Evolutionary conservation across 2,797 vertebrate genomes (phyloP).

Genomic region (Eulemur albifrons): DNA sequence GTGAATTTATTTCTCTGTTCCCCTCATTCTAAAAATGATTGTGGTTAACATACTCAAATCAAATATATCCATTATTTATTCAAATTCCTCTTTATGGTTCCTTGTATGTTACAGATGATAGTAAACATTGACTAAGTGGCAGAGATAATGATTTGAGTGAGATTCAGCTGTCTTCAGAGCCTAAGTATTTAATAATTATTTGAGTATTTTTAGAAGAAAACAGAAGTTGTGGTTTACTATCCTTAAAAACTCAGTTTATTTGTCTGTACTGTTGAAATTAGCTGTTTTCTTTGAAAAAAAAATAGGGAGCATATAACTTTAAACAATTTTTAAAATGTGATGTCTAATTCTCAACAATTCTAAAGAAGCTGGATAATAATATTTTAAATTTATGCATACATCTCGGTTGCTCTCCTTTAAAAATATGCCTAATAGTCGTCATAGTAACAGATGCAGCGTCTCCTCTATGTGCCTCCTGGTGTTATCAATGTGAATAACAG

Average conservation of each 20-base stretch:
- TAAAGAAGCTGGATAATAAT: background rate
- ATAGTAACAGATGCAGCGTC: constrained; percentile 45
- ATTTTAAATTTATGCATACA: constrained; percentile 38
- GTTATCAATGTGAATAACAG: constrained; percentile 32
- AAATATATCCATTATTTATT: background rate
- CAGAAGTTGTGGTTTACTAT: background rate
- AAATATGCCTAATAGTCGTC: constrained; percentile 31
- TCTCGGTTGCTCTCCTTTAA: background rate
- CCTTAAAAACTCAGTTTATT: background rate
- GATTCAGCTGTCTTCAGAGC: background rate
- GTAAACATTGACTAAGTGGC: background rate
- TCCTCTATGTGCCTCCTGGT: constrained; percentile 54
- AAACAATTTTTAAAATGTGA: background rate
- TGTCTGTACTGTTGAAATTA: background rate
- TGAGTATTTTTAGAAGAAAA: constrained; percentile 1
- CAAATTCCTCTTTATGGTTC: background rate
- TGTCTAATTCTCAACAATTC: background rate
- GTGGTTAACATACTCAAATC: background rate
- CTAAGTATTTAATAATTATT: background rate
- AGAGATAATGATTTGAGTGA: background rate
- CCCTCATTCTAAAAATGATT: background rate
- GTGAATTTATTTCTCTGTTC: background rate
- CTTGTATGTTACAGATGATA: background rate
- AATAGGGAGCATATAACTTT: background rate
- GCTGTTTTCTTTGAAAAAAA: background rate